A percentile compares a stretch with the other conserved stretches of the same genome.
phyloP scores from a whole-genome alignment of 2,113 vertebrate species.

The Engystomops pustulosus region DNA sequence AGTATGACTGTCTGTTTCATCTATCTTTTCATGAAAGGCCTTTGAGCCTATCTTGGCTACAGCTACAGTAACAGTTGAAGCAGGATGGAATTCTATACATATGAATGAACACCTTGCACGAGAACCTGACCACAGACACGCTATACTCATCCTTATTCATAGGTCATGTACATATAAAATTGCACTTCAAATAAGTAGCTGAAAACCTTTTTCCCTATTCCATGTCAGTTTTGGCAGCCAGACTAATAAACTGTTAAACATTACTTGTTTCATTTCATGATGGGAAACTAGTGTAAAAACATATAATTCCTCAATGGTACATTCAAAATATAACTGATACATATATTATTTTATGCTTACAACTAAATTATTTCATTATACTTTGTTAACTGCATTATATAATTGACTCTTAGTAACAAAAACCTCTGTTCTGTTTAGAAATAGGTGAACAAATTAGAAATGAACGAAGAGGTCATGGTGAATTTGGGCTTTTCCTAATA shows the following conservation, averaged over 20 bases:
- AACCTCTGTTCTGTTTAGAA: too few species aligned
- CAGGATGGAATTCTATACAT: slow-evolving; percentile 41
- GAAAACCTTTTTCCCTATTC: slow-evolving; percentile 1
- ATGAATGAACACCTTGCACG: slow-evolving; percentile 43
- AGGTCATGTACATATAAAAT: slow-evolving; percentile 55
- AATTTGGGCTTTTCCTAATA: too few species aligned
- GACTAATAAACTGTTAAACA: slow-evolving; percentile 30
- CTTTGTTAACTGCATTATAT: too few species aligned
- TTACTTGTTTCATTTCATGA: not conserved
- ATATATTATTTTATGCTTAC: too few species aligned
- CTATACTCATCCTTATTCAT: slow-evolving; percentile 52
- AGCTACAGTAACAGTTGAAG: slow-evolving; percentile 61
- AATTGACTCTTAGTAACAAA: too few species aligned
- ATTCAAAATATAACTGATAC: not conserved
- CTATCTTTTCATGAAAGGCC: slow-evolving; percentile 67
- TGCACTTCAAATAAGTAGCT: slow-evolving; percentile 24
- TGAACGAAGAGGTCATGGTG: too few species aligned
- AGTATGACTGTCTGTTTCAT: slow-evolving; percentile 68
- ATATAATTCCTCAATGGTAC: not conserved
- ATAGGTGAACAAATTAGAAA: too few species aligned
- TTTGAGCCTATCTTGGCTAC: slow-evolving; percentile 63
- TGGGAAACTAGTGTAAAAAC: not conserved
- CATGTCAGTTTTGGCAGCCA: not conserved
- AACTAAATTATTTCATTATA: too few species aligned
- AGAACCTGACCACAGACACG: slow-evolving; percentile 28